These are phyloP conservation scores for Lucilia sericata DNA, from an alignment of 1,140 invertebrate genomes.

Conservation along the genomic window DNA sequence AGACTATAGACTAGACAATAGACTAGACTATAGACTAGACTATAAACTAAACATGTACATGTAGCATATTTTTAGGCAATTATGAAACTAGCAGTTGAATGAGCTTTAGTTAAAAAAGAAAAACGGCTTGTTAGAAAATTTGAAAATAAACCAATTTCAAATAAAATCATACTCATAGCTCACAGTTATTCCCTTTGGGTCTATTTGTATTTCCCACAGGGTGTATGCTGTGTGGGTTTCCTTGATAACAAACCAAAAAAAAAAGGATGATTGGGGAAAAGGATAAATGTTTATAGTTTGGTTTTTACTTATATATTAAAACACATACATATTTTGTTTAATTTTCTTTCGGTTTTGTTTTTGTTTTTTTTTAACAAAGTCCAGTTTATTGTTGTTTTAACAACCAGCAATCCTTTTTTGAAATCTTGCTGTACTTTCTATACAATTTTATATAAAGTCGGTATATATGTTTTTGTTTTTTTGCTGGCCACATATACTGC, in stretches of 20 bases:
- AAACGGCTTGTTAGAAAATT: no score
- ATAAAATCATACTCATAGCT: no score
- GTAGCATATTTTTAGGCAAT: no score
- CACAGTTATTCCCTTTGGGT: no score
- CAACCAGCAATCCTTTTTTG: neutral
- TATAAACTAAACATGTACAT: no score
- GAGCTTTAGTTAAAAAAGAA: no score
- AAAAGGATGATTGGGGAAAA: neutral
- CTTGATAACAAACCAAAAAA: neutral
- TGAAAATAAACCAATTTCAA: no score
- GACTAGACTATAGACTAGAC: no score
- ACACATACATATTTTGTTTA: neutral
- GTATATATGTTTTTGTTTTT: neutral
- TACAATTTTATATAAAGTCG: neutral
- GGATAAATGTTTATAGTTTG: neutral
- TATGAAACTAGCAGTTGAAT: no score
- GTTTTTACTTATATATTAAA: neutral
- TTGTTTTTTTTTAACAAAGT: neutral
- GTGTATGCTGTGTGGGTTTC: neutral
- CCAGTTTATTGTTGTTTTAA: slow-evolving; percentile 2
- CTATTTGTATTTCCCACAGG: neutral
- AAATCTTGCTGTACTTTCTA: neutral
- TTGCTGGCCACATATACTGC: slow-evolving; percentile 42
- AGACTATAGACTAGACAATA: no score
- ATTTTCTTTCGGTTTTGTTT: neutral